Evolutionary conservation across 2,797 vertebrate species (phyloP), one percentile per base, ranked within the genome.

Genomic region (Catharus ustulatus): DNA sequence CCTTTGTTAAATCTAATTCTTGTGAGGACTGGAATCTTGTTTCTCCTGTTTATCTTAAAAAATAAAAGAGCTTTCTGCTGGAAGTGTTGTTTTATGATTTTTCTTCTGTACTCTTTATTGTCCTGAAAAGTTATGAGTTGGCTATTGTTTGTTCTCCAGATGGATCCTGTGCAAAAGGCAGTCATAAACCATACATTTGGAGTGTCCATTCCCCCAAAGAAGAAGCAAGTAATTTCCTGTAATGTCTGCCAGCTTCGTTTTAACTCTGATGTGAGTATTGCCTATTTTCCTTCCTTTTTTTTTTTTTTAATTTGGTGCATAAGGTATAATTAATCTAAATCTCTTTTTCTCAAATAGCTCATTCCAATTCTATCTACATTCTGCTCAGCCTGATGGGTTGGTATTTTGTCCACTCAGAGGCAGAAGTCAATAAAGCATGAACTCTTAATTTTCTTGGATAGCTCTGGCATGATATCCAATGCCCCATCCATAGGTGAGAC

Each of bases 131-230:
- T 75, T 95, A 38, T 89, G 88, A 93, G 95, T 96, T 21, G 66
- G 61, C 94, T 95, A 32, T 96, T 92, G 30, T 97, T 97, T 97
- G 32, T 97, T 97, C 86, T 98, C 86, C 98, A 99, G 99, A 99
- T 99, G 99, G 99, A 99, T 98, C 99, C 99, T 30, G 99, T 99
- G 94, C 99, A 99, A 98, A 99, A 99, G 97, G 99, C 99, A 36
- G 99, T 99, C 68, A 99, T 99, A 97, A 99, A 99, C 97, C 99
- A 99, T 97, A 99, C 99, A 7, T 99, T 99, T 97, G 99, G 99
- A 69, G 98, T 99, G 75, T 99, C 98, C 81, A 98, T 99, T 98
- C 98, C 98, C 80, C 98, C 98, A 75, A 99, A 98, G 97, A 99
- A 99, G 98, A 99, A 99, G 86, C 99, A 99, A 98, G 98, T 99